Conservation (phyloP, 1,140 invertebrate species). For the Zaprionus camerounensis region DNA sequence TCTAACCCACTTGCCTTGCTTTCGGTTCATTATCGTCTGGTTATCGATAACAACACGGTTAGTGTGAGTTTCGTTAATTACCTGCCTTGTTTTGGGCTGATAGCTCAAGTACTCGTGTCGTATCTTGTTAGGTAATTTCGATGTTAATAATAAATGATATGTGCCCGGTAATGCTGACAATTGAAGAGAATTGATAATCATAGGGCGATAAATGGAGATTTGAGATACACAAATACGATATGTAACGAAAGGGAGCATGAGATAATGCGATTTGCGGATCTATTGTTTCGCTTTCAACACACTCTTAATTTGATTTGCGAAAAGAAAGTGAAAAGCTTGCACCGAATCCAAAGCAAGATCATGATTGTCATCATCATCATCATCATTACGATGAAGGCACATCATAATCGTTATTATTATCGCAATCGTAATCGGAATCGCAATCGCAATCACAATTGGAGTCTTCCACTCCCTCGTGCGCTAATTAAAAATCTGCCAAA, state of each 20-base stretch:
- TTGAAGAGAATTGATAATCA: neutral
- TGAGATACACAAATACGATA: neutral
- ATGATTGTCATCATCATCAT: neutral
- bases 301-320: conserved; percentile 30
- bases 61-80: neutral
- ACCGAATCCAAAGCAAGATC: conserved; percentile 8
- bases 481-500: conserved; percentile 39
- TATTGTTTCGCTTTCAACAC: conserved; percentile 36
- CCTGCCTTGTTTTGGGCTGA: neutral
- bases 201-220: neutral
- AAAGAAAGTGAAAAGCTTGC: conserved; percentile 37
- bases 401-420: conserved; percentile 18
- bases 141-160: neutral
- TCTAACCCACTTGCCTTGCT: no score
- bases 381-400: neutral
- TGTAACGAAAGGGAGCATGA: neutral
- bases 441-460: conserved; percentile 14
- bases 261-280: conserved; percentile 7
- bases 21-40: neutral
- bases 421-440: conserved; percentile 17
- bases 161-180: neutral
- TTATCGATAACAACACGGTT: neutral
- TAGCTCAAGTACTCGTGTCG: neutral
- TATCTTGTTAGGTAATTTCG: neutral
- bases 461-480: conserved; percentile 21